A percentile compares a stretch with the other conserved stretches of the same genome.
Conservation (phyloP, 1,140 invertebrate species). For the Heliconius melpomene region DNA sequence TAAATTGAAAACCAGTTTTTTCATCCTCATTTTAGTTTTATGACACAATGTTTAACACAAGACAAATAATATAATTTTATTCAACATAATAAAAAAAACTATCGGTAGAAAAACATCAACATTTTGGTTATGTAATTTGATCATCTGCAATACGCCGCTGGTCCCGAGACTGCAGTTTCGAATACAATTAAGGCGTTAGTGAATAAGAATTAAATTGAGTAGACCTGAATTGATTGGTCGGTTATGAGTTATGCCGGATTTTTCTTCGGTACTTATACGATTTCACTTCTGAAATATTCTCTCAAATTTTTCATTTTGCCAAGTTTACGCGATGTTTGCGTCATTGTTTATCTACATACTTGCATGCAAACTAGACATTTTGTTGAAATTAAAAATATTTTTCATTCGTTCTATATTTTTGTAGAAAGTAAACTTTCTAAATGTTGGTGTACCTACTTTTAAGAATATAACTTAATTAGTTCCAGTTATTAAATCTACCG, state of each 20-base stretch:
- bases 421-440: conserved; percentile 15
- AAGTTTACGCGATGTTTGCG: background rate
- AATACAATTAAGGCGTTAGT: background rate
- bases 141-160: conserved; percentile 13
- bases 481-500: conserved; percentile 8
- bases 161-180: background rate
- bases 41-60: too few relatives aligned
- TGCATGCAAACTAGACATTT: conserved; percentile 8
- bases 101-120: background rate
- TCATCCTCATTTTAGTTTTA: too few relatives aligned
- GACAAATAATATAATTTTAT: too few relatives aligned
- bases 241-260: background rate
- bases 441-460: background rate
- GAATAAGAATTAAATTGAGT: background rate
- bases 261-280: background rate
- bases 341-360: background rate
- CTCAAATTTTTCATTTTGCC: background rate
- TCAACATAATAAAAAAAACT: background rate
- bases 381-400: background rate
- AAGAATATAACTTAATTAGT: conserved; percentile 1
- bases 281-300: background rate
- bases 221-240: background rate
- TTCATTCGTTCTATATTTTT: conserved; percentile 6
- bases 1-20: too few relatives aligned
- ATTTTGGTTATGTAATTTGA: conserved; percentile 5